Evolutionary conservation across 2,888 invertebrate species (phyloP), one percentile per base, ranked within the genome.

Genomic region (Apamea crenata): DNA sequence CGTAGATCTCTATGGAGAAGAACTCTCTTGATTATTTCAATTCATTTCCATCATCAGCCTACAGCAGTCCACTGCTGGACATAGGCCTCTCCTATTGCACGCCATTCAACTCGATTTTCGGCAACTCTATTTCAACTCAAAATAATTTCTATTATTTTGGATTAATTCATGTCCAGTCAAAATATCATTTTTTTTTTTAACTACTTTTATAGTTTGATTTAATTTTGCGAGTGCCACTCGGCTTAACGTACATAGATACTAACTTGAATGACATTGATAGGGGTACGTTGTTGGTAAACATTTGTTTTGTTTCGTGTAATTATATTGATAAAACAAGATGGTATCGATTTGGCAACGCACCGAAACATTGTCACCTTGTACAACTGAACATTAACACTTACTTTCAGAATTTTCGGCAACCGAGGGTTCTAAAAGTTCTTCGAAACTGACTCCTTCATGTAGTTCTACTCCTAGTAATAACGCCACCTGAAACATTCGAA

Each of bases 381-480:
- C 29, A 29, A 29, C n/a, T n/a, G 10, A 10, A 36, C 18, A n/a
- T 73, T 16, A 44, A 29, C 18, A 79, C 95, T 94, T 88, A 96
- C 97, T 95, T 93, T 96, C 96, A 56, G 93, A 93, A 82, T 94
- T 95, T 80, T 93, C 92, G 32, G 93, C 91, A 16, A 97, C 95
- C 87, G 97, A 96, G 91, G 99, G 99, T 93, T 99, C 98, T 63
- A 99, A 94, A 29, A 99, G 95, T 76, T 98, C 97, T 91, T 99
- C 98, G 94, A 99, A 99, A 88, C 98, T 98, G 72, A 99, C 98
- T 91, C 98, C 99, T 92, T 99, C 99, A 94, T 99, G 99, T 77
- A 99, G 97, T 95, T 99, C 99, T 8, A 99, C 99, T 2, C 99
- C 99, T 63, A 99, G 97, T 69, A 99, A 97, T 44, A 99, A 97